Percentiles rank a stretch among this genome's conserved stretches.
These are phyloP conservation scores for Drosophila niveifrons DNA, from an alignment of 2,888 invertebrate species.

Conservation along the genomic window DNA sequence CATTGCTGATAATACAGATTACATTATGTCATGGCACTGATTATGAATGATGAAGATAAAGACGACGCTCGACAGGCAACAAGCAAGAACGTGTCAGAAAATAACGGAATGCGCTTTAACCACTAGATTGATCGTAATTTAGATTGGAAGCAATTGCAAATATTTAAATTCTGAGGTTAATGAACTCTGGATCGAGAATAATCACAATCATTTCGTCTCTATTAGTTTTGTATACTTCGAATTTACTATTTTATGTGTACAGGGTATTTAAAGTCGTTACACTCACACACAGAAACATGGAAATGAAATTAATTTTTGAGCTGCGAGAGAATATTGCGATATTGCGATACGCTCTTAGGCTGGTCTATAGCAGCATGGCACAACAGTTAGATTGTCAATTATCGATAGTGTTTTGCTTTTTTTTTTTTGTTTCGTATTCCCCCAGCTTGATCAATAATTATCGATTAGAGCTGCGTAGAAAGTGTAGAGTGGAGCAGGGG, in stretches of 20 bases:
- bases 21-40: not conserved
- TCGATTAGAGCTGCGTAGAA: slow-evolving; percentile 73
- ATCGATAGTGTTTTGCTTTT: slow-evolving; percentile 74
- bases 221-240: not conserved
- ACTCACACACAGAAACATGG: not conserved
- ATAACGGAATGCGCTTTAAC: not conserved
- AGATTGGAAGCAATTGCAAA: not conserved
- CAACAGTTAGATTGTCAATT: slow-evolving; percentile 77
- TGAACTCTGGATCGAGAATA: not conserved
- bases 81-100: not conserved
- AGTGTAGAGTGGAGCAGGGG: slow-evolving; percentile 35
- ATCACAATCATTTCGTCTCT: not conserved
- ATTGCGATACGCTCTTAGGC: slow-evolving; percentile 11
- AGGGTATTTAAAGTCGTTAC: slow-evolving; percentile 9
- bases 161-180: not conserved
- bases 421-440: not conserved
- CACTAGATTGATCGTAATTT: not conserved
- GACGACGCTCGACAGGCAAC: not conserved
- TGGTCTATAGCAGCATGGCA: slow-evolving; percentile 16
- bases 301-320: slow-evolving; percentile 5
- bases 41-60: not conserved
- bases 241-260: not conserved
- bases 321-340: slow-evolving; percentile 35
- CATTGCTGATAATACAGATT: not conserved
- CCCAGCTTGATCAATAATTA: slow-evolving; percentile 76